Conservation (phyloP, 2,888 invertebrate genomes). For the Drosophila anceps region DNA sequence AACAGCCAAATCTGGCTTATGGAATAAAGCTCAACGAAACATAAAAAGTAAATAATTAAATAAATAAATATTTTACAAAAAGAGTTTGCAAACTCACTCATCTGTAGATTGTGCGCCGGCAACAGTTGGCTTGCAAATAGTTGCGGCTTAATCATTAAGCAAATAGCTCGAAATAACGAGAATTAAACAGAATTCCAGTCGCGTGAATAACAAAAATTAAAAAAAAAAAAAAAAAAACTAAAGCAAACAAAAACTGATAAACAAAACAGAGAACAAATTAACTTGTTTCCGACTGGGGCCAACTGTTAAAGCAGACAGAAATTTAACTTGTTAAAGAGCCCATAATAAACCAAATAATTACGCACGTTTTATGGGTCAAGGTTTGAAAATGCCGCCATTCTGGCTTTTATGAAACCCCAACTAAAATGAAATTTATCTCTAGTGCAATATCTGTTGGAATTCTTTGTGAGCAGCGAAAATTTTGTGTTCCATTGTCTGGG, state of each 20-base stretch:
- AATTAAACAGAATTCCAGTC: conserved; percentile 13
- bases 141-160: conserved; percentile 14
- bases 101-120: neutral
- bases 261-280: conserved; percentile 10
- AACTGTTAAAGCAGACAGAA: conserved; percentile 14
- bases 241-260: conserved; percentile 1
- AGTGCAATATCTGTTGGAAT: neutral
- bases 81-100: neutral
- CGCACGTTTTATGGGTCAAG: conserved; percentile 25
- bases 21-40: neutral
- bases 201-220: conserved; percentile 15
- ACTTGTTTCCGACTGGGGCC: neutral
- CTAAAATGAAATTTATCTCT: neutral
- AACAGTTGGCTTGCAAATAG: conserved; percentile 19
- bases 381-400: conserved; percentile 4
- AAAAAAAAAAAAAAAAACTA: conserved; percentile 7
- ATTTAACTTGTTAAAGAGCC: neutral
- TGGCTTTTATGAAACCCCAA: neutral
- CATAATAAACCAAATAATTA: neutral
- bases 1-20: conserved; percentile 10
- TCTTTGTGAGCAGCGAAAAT: neutral
- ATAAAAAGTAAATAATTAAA: conserved; percentile 21
- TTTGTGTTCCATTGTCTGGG: neutral
- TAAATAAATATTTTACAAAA: neutral
- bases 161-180: conserved; percentile 13